Evolutionary conservation across 1,140 invertebrate genomes (phyloP).

Genomic region (Batillaria attramentaria): DNA sequence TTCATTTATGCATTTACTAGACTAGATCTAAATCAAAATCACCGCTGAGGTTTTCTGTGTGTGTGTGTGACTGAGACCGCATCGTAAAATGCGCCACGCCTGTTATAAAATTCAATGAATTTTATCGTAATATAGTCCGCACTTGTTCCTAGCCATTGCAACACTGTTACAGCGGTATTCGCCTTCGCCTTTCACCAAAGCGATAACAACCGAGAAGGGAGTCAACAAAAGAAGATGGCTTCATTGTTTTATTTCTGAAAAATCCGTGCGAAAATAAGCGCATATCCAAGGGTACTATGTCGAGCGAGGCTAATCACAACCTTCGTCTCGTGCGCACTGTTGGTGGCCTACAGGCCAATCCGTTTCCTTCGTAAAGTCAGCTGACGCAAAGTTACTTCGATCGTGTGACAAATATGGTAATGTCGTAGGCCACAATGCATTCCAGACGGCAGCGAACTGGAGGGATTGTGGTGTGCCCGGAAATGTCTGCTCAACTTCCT

Average conservation of each 20-base stretch:
- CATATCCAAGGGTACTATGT: no score
- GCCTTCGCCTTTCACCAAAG: no score
- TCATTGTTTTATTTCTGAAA: no score
- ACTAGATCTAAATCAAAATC: no score
- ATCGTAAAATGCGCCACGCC: no score
- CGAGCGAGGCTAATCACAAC: no score
- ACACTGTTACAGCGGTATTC: background rate
- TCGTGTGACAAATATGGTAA: constrained; percentile 57
- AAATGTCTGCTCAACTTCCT: constrained; percentile 22
- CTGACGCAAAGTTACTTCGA: constrained; percentile 47
- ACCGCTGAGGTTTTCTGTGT: no score
- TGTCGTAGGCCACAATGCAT: constrained; percentile 56
- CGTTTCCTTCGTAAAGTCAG: constrained; percentile 41
- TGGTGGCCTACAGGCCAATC: constrained; percentile 36
- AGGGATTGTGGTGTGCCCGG: constrained; percentile 21
- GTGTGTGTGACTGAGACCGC: no score
- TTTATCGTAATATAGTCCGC: constrained; percentile 18
- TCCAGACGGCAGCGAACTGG: constrained; percentile 47
- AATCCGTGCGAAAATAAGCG: no score
- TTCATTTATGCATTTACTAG: no score
- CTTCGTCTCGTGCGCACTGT: background rate
- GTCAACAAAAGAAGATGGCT: no score
- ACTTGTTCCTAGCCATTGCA: background rate
- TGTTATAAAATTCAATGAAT: constrained; percentile 27
- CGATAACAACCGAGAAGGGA: no score